A percentile compares a stretch with the other conserved stretches of the same genome.
Evolutionary conservation across 2,888 invertebrate species (phyloP).

Genomic region (Folsomia manolachei): DNA sequence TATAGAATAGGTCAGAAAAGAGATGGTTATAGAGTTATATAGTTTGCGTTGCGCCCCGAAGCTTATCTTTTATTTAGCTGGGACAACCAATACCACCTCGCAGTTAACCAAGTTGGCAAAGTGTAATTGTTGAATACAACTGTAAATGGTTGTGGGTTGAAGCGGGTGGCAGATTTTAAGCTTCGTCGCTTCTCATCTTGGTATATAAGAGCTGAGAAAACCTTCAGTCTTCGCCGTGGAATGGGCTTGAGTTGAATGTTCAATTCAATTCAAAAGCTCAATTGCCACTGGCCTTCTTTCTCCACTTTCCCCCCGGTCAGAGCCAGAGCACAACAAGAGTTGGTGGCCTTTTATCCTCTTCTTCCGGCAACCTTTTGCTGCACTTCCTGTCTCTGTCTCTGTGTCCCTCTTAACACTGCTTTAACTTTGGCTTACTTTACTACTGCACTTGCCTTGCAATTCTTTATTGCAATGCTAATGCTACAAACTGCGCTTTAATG

Average conservation of each 20-base stretch:
- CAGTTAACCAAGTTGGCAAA: neutral
- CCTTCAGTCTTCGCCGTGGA: constrained; percentile 51
- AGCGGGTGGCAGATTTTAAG: constrained; percentile 11
- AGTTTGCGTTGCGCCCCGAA: too few relatives aligned
- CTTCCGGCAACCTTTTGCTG: neutral
- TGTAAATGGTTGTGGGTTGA: constrained; percentile 14
- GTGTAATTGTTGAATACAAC: neutral
- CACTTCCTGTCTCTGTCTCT: neutral
- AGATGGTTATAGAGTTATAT: neutral
- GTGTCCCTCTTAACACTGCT: neutral
- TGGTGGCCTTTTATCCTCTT: neutral
- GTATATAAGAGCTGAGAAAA: constrained; percentile 50
- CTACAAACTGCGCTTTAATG: neutral
- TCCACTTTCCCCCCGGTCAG: neutral
- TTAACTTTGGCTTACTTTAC: too few relatives aligned
- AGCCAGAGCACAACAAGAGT: neutral
- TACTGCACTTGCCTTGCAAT: neutral
- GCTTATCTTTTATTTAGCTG: too few relatives aligned
- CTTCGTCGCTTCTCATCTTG: constrained; percentile 25
- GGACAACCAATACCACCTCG: neutral
- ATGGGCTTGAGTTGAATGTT: constrained; percentile 47
- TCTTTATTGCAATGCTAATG: too few relatives aligned
- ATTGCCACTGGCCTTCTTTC: constrained; percentile 45
- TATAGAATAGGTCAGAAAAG: neutral
- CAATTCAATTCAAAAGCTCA: constrained; percentile 43